Evolutionary conservation across 2,888 invertebrate species (phyloP), one percentile per base, ranked within the genome.

Genomic region (Tinea semifulvella): DNA sequence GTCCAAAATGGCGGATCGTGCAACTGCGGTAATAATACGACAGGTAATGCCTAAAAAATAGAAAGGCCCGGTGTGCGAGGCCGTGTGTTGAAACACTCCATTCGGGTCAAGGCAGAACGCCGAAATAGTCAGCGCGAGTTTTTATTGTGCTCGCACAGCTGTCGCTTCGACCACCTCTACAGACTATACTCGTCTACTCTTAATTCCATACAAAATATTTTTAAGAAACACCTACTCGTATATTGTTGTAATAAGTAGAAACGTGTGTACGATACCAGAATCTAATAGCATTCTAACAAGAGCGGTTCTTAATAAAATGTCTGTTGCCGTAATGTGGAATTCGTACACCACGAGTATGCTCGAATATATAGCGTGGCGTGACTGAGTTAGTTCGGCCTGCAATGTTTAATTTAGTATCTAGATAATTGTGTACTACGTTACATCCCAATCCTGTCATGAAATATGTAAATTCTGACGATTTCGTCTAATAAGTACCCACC

Each of bases 1-100:
- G 11, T 7, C 60, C 61, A 71, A 71, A 67, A 74, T 69, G 69
- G 69, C 71, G 70, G 68, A 64, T 68, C 63, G 64, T 67, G 68
- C 65, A 68, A 64, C 65, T 72, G 74, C 75, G 71, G 79, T 77
- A 76, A 77, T 79, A 75, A 79, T 76, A 75, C 70, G 73, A 77
- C 77, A 79, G 76, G 79, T 79, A 77, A 77, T 77, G 68, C 76
- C 76, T 77, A 80, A 80, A 80, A 80, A 79, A 79, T 80, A 80
- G 75, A 76, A 82, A 79, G 80, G 80, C 77, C 79, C 74, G 48
- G 75, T 74, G 75, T 73, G 68, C 77, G 76, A 79, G 76, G 79
- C 70, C 79, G 75, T 64, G 71, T 79, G 79, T 74, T 68, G 79
- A 79, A 79, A 79, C 68, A 73, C 68, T 71, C 71, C 66, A 80